phyloP scores from a whole-genome alignment of 2,888 invertebrate genomes.

The Teleogryllus oceanicus region DNA sequence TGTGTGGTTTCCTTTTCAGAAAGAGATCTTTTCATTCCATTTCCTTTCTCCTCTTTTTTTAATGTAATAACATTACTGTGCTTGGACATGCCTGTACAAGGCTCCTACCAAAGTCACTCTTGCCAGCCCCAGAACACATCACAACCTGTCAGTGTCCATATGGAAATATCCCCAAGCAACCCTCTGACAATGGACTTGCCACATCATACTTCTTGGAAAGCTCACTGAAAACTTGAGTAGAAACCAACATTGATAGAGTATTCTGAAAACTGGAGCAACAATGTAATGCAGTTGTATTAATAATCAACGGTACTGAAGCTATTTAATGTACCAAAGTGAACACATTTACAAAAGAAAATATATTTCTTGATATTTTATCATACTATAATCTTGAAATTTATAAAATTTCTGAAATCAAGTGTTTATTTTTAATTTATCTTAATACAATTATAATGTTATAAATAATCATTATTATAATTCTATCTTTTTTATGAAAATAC shows the following conservation, averaged over 20 bases:
- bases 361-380: too few relatives aligned
- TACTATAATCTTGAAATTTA: too few relatives aligned
- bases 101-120: constrained; percentile 18
- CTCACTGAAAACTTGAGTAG: constrained; percentile 4
- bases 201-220: background rate
- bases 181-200: background rate
- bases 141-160: background rate
- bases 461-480: too few relatives aligned
- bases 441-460: too few relatives aligned
- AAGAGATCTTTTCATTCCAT: too few relatives aligned
- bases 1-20: too few relatives aligned
- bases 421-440: too few relatives aligned
- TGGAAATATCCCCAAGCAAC: background rate
- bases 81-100: constrained; percentile 18
- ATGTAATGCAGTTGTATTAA: background rate
- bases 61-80: background rate
- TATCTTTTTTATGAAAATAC: too few relatives aligned
- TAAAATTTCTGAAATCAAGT: too few relatives aligned
- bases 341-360: too few relatives aligned
- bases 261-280: constrained; percentile 10
- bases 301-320: too few relatives aligned
- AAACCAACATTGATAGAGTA: background rate
- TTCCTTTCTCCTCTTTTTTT: background rate
- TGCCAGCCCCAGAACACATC: background rate
- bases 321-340: too few relatives aligned